A percentile compares a stretch with the other conserved stretches of the same genome.
These are phyloP conservation scores for Andrena dorsata DNA, from an alignment of 2,888 invertebrate genomes.

Conservation along the genomic window DNA sequence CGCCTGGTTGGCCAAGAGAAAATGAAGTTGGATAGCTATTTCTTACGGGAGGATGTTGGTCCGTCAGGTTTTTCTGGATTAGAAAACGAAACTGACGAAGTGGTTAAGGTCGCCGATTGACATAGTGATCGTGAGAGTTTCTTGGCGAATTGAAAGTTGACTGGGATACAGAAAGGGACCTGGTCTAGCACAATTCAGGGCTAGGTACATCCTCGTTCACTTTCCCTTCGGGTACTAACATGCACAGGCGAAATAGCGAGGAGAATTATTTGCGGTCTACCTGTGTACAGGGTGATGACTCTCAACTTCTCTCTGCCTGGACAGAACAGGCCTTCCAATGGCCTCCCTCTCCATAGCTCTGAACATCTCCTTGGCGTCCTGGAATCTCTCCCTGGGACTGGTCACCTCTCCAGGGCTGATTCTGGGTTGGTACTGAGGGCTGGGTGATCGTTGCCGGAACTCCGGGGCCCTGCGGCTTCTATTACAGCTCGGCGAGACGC, in stretches of 20 bases:
- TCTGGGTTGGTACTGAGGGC: slow-evolving; percentile 85
- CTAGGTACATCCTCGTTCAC: too few species aligned
- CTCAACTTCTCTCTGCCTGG: slow-evolving; percentile 75
- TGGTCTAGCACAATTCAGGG: too few species aligned
- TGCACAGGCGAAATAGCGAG: neutral
- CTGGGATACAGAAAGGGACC: neutral
- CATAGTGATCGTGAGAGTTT: neutral
- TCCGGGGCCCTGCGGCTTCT: slow-evolving; percentile 86
- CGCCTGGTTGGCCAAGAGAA: slow-evolving; percentile 44
- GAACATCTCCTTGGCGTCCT: slow-evolving; percentile 95
- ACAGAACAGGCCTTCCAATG: slow-evolving; percentile 76
- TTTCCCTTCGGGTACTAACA: neutral
- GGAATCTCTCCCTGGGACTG: slow-evolving; percentile 91
- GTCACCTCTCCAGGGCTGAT: slow-evolving; percentile 83
- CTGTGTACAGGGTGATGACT: slow-evolving; percentile 77
- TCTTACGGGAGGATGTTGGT: slow-evolving; percentile 17
- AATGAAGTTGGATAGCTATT: slow-evolving; percentile 44
- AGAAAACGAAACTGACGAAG: slow-evolving; percentile 51
- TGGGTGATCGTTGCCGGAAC: slow-evolving; percentile 84
- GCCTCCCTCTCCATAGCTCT: slow-evolving; percentile 91
- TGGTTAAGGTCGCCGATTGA: slow-evolving; percentile 25
- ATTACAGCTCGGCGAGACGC: slow-evolving; percentile 76
- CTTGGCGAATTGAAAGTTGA: slow-evolving; percentile 23
- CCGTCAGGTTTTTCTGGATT: slow-evolving; percentile 44
- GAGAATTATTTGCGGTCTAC: slow-evolving; percentile 52